Percentiles rank a stretch among this genome's conserved stretches.
Evolutionary conservation across 2,113 vertebrate species (phyloP).

Genomic region (Tautogolabrus adspersus): DNA sequence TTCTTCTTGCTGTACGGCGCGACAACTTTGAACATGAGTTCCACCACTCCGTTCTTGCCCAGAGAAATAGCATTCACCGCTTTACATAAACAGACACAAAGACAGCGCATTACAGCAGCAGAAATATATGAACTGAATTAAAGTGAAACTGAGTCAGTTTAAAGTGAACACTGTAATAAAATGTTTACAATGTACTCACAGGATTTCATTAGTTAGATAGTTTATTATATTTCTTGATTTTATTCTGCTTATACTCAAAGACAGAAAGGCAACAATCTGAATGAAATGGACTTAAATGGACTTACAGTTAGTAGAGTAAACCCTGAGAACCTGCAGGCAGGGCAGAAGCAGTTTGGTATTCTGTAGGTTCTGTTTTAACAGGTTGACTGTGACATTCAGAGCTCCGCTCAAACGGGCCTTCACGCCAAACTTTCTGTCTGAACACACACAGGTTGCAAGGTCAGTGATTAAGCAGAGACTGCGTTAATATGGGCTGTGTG

Average conservation of each 20-base stretch:
- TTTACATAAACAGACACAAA: slow-evolving; percentile 66
- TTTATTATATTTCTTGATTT: not conserved
- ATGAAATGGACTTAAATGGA: slow-evolving; percentile 46
- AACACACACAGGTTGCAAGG: slow-evolving; percentile 45
- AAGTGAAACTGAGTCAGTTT: no score
- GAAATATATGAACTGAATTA: not conserved
- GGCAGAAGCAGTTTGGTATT: slow-evolving; percentile 92
- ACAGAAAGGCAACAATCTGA: not conserved
- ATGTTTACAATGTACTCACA: not conserved
- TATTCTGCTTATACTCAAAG: not conserved
- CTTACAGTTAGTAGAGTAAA: slow-evolving; percentile 95
- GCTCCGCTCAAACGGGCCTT: slow-evolving; percentile 94
- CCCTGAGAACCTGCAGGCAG: slow-evolving; percentile 94
- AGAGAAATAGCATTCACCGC: slow-evolving; percentile 95
- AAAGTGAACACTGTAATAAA: not conserved
- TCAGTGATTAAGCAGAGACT: not conserved
- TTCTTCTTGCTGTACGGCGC: slow-evolving; percentile 95
- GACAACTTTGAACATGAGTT: slow-evolving; percentile 94
- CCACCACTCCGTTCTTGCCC: slow-evolving; percentile 94
- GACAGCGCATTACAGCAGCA: not conserved
- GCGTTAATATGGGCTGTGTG: not conserved
- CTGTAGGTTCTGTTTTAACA: slow-evolving; percentile 94
- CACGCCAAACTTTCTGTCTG: slow-evolving; percentile 97
- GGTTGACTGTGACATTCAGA: slow-evolving; percentile 89
- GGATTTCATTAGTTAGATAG: not conserved